A percentile compares a stretch with the other conserved stretches of the same genome.
Conservation (phyloP, 64 coral and sea anemone species). For the Dendronephthya gigantea region DNA sequence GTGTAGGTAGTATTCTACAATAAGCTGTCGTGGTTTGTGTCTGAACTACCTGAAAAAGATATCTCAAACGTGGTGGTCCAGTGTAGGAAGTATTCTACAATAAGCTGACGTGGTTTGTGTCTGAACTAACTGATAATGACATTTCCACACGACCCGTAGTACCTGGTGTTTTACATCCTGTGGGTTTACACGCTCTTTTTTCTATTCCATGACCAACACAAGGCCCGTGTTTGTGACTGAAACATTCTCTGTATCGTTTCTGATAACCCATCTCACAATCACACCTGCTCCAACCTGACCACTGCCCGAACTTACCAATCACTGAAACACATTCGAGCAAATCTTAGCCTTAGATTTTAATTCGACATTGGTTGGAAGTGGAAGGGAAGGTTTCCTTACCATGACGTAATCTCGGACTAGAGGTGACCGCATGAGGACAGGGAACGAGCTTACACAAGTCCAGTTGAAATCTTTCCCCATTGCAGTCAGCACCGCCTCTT, state of each 20-base stretch:
- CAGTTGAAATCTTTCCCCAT: slow-evolving; percentile 48
- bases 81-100: too few species aligned
- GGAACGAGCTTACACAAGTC: slow-evolving; percentile 36
- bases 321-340: too few species aligned
- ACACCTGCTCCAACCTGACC: slow-evolving; percentile 8
- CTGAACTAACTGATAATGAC: not conserved
- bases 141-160: not conserved
- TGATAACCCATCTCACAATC: not conserved
- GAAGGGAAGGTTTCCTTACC: not conserved
- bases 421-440: not conserved
- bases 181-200: not conserved
- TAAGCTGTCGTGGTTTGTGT: too few species aligned
- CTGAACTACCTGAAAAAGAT: too few species aligned
- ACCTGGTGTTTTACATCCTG: not conserved
- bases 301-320: not conserved
- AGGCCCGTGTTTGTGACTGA: not conserved
- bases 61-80: too few species aligned
- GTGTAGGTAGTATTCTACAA: too few species aligned
- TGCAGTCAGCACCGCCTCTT: slow-evolving; percentile 52
- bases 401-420: not conserved
- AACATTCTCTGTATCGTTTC: slow-evolving; percentile 15
- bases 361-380: too few species aligned
- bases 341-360: too few species aligned
- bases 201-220: not conserved
- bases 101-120: too few species aligned